phyloP scores from a whole-genome alignment of 2,113 vertebrate species.

The Bettongia penicillata region DNA sequence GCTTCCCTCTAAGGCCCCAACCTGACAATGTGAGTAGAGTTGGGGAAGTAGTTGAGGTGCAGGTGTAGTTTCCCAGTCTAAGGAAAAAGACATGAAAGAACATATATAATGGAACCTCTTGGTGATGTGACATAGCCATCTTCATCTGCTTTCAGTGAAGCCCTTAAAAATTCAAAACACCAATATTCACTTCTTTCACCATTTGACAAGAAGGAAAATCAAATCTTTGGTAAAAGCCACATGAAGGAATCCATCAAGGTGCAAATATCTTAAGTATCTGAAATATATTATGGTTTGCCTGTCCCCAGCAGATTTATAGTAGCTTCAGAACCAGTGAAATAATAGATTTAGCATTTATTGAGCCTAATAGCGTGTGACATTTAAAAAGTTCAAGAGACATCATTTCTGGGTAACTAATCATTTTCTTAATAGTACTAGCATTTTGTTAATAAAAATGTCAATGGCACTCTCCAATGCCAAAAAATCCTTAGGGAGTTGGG shows the following conservation, averaged over 20 bases:
- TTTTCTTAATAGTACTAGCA: too few relatives aligned
- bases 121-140: not conserved
- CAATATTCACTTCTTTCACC: not conserved
- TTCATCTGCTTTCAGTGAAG: slow-evolving; percentile 5
- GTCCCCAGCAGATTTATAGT: not conserved
- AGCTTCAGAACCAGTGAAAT: slow-evolving; percentile 23
- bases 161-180: not conserved
- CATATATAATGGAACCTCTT: not conserved
- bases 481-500: too few relatives aligned
- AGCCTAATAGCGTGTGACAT: slow-evolving; percentile 12
- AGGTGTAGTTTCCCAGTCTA: not conserved
- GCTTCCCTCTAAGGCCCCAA: not conserved
- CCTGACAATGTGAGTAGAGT: not conserved
- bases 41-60: not conserved
- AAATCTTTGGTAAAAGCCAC: not conserved
- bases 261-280: not conserved
- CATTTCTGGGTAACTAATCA: too few relatives aligned
- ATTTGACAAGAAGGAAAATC: slow-evolving; percentile 32
- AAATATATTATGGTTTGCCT: not conserved
- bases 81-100: slow-evolving; percentile 9
- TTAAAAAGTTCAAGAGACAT: too few relatives aligned
- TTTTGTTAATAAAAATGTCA: too few relatives aligned
- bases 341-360: slow-evolving; percentile 47
- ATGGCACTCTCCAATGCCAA: too few relatives aligned
- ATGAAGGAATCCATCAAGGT: not conserved